These are phyloP conservation scores for Cyprinus carpio DNA, from an alignment of 2,113 vertebrate genomes.

Conservation along the genomic window DNA sequence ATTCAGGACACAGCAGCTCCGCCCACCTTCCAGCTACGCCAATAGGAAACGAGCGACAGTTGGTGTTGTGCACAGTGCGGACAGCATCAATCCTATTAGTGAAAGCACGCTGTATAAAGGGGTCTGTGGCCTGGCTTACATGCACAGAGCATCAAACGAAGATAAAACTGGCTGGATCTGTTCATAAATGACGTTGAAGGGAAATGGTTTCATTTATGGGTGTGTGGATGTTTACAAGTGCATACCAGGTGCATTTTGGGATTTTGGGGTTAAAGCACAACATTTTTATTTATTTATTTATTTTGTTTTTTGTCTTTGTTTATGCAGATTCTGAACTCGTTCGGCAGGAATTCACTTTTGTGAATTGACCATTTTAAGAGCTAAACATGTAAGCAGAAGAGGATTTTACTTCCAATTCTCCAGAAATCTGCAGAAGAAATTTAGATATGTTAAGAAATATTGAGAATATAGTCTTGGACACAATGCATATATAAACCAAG, in stretches of 20 bases:
- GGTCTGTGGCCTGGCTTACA: slow-evolving; percentile 83
- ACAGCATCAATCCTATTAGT: slow-evolving; percentile 89
- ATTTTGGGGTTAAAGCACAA: neutral
- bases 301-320: neutral
- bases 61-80: slow-evolving; percentile 77
- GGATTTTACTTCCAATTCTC: neutral
- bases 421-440: neutral
- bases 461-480: neutral
- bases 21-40: slow-evolving; percentile 71
- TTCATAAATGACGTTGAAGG: neutral
- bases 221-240: neutral
- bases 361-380: neutral
- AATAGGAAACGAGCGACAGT: slow-evolving; percentile 75
- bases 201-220: neutral
- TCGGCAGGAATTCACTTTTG: neutral
- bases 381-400: neutral
- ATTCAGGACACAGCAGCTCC: slow-evolving; percentile 54
- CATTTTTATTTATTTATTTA: neutral
- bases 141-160: slow-evolving; percentile 71
- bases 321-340: neutral
- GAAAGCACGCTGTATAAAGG: slow-evolving; percentile 80
- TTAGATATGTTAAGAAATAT: neutral
- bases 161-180: slow-evolving; percentile 64
- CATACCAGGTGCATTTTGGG: neutral
- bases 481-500: neutral